Evolutionary conservation across 2,797 vertebrate species (phyloP), one percentile per base, ranked within the genome.

Genomic region (Xiphophorus birchmanni): DNA sequence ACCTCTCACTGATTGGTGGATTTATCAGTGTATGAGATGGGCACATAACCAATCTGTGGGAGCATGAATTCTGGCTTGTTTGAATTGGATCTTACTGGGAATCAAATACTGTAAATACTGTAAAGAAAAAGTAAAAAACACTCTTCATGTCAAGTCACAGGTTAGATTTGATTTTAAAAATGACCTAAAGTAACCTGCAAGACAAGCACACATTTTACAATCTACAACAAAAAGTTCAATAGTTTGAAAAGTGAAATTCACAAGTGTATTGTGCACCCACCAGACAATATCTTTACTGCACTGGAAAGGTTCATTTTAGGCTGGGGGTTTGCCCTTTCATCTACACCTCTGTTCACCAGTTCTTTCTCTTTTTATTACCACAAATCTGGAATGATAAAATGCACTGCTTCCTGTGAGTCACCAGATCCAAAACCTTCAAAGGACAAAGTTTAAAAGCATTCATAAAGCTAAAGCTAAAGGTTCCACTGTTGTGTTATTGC

Each of bases 321-420:
- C 32, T 63, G 17, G 73, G 37, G n/a, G 47, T 54, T 81, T 76
- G 1, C 11, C 77, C 47, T 76, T 75, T 80, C 69, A 72, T 80
- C 75, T 48, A 73, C 17, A 78, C 47, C 32, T 76, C 60, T 18
- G 21, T 18, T 35, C 21, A 56, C 69, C 48, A 72, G 50, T 54
- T 80, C 29, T 75, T 79, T 76, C 44, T 80, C 74, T 75, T 71
- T 82, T 87, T 87, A 85, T 79, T 78, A 63, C 50, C 65, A 44
- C 78, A 84, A 84, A 48, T 67, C 45, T 84, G 80, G 80, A 92
- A 84, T 84, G 80, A 73, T 91, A 84, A 91, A 90, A 80, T 8
- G 18, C 23, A 23, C 73, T 35, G 76, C 77, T 80, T 87, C 82
- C 83, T 82, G 79, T 54, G 79, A 86, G 79, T 80, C 81, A 82